A percentile compares a stretch with the other conserved stretches of the same genome.
Evolutionary conservation across 2,888 invertebrate genomes (phyloP).

Genomic region (Scotopteryx bipunctaria): DNA sequence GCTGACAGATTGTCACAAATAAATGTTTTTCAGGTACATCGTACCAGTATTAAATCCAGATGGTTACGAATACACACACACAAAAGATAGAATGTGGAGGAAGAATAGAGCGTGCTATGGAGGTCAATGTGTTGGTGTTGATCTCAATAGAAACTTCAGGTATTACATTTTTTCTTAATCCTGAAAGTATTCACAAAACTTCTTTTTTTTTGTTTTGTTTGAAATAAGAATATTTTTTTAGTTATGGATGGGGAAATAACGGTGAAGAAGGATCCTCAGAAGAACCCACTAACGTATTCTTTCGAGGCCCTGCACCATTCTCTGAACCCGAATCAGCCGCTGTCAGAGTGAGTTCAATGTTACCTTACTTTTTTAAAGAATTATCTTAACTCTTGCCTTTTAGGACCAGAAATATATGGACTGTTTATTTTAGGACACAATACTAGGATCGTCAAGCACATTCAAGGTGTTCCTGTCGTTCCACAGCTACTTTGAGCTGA

Average conservation of each 20-base stretch:
- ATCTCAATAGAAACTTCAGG: conserved; percentile 94
- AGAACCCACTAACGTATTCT: conserved; percentile 91
- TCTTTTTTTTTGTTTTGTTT: conserved; percentile 4
- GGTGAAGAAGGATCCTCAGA: conserved; percentile 89
- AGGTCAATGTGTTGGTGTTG: conserved; percentile 88
- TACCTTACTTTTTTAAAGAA: no score
- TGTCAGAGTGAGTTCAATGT: conserved; percentile 59
- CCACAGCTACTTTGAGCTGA: conserved; percentile 74
- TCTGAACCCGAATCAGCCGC: conserved; percentile 94
- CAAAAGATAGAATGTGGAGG: conserved; percentile 92
- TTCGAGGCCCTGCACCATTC: conserved; percentile 90
- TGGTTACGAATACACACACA: conserved; percentile 95
- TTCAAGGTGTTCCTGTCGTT: conserved; percentile 76
- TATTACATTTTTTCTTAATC: no score
- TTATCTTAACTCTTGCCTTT: no score
- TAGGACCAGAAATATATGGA: neutral
- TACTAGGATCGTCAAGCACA: conserved; percentile 57
- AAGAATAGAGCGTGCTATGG: conserved; percentile 86
- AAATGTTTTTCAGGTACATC: conserved; percentile 84
- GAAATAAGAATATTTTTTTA: conserved; percentile 38
- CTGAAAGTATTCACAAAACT: neutral
- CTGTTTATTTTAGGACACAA: conserved; percentile 61
- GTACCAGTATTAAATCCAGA: conserved; percentile 92
- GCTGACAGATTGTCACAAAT: neutral
- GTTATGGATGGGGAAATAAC: conserved; percentile 91